Conservation (phyloP, 1,140 invertebrate genomes). For the Papilio aristodemus region DNA sequence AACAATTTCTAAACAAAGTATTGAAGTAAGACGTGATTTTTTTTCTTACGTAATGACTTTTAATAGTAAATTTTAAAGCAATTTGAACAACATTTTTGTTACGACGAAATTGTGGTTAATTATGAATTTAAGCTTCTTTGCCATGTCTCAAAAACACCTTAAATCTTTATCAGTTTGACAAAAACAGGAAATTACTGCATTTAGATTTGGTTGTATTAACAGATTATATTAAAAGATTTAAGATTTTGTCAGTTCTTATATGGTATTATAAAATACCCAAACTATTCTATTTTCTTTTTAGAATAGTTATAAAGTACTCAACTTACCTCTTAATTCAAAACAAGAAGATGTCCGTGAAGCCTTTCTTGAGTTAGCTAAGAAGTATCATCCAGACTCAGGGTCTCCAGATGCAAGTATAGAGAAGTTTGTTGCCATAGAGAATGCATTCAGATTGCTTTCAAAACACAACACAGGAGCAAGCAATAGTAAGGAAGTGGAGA, state of each 20-base stretch:
- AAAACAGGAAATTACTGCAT: too few species aligned
- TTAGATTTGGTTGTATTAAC: too few species aligned
- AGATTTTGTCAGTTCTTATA: too few species aligned
- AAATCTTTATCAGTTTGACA: too few species aligned
- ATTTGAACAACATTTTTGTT: too few species aligned
- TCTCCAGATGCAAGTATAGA: conserved; percentile 83
- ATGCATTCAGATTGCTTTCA: conserved; percentile 80
- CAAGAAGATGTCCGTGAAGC: conserved; percentile 86
- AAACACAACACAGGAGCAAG: conserved; percentile 78
- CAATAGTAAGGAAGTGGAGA: conserved; percentile 59
- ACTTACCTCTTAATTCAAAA: conserved; percentile 84
- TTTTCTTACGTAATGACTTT: background rate
- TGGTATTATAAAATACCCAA: too few species aligned
- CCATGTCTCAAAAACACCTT: too few species aligned
- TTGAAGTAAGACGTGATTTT: conserved; percentile 20
- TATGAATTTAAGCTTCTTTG: too few species aligned
- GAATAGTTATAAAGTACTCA: conserved; percentile 85
- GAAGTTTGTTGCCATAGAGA: conserved; percentile 87
- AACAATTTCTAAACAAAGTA: conserved; percentile 22
- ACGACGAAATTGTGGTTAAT: too few species aligned
- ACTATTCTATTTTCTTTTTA: conserved; percentile 68
- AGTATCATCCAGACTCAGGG: conserved; percentile 91
- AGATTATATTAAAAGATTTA: too few species aligned
- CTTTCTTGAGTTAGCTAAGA: conserved; percentile 88
- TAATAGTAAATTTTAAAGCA: too few species aligned